Conservation (phyloP, 2,113 vertebrate species). For the Amphiprion ocellaris region DNA sequence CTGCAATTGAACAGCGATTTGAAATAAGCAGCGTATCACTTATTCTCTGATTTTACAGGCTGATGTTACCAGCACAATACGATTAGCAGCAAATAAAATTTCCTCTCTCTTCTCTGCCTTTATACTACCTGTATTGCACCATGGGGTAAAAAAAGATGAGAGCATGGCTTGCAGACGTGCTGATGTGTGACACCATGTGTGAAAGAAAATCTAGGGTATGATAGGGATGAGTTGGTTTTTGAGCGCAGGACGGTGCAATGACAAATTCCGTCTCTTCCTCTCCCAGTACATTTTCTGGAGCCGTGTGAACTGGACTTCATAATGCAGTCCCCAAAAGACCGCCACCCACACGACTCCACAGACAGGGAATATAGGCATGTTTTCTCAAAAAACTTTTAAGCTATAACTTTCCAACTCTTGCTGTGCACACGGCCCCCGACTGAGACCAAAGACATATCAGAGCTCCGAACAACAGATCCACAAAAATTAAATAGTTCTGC, state of each 20-base stretch:
- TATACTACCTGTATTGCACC: not conserved
- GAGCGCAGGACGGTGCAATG: constrained; percentile 21
- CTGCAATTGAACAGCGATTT: constrained; percentile 6
- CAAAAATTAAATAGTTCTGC: not conserved
- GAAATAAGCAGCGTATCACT: not conserved
- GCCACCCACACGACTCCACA: not conserved
- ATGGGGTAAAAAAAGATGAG: constrained; percentile 15
- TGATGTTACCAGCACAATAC: constrained; percentile 5
- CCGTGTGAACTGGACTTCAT: constrained; percentile 44
- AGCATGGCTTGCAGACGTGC: constrained; percentile 19
- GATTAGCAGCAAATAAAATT: not conserved
- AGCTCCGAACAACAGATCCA: not conserved
- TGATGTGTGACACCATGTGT: constrained; percentile 26
- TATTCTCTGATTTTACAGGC: constrained; percentile 8
- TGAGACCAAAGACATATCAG: not conserved
- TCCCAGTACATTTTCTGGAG: constrained; percentile 34
- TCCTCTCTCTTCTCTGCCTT: not conserved
- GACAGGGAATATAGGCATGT: not conserved
- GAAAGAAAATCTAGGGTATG: constrained; percentile 14
- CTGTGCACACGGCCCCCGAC: not conserved
- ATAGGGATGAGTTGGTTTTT: constrained; percentile 34
- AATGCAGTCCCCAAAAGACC: constrained; percentile 8
- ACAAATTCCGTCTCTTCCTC: constrained; percentile 39
- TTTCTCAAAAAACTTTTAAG: not conserved
- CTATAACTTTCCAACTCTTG: not conserved